These are phyloP conservation scores for Platygyra sinensis DNA, from an alignment of 64 coral and sea anemone genomes.

Conservation along the genomic window DNA sequence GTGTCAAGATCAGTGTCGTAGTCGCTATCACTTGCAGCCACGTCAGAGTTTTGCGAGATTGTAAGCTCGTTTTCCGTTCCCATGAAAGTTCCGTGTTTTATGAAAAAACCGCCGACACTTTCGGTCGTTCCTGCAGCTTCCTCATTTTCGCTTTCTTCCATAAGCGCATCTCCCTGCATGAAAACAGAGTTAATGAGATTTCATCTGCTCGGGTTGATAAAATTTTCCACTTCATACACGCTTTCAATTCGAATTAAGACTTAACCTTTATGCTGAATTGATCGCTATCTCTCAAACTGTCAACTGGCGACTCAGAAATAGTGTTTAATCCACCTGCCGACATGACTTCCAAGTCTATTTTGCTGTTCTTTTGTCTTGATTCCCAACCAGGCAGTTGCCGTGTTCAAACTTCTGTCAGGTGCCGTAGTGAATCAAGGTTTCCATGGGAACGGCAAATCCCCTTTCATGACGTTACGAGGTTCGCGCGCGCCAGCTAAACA, in stretches of 20 bases:
- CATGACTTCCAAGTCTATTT: neutral
- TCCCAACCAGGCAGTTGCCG: neutral
- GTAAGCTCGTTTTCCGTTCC: conserved; percentile 12
- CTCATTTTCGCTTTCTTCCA: conserved; percentile 24
- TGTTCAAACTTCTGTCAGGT: conserved; percentile 28
- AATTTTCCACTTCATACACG: neutral
- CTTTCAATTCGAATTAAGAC: neutral
- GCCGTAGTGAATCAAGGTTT: neutral
- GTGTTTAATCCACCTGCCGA: conserved; percentile 9
- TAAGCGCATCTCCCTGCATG: neutral
- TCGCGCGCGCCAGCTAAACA: neutral
- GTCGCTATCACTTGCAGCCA: conserved; percentile 44
- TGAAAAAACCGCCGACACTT: conserved; percentile 15
- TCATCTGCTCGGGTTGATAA: neutral
- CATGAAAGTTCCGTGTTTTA: conserved; percentile 49
- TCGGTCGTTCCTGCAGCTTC: neutral
- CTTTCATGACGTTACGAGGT: conserved; percentile 38
- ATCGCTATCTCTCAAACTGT: conserved; percentile 35
- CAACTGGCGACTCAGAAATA: conserved; percentile 26
- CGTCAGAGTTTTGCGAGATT: conserved; percentile 18
- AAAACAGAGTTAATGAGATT: neutral
- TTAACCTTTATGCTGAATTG: conserved; percentile 31
- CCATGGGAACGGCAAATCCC: conserved; percentile 37
- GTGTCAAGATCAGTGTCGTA: conserved; percentile 71
- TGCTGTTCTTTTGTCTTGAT: conserved; percentile 19